These are phyloP conservation scores for Etheostoma nigrum DNA, from an alignment of 2,797 vertebrate species.

Conservation along the genomic window DNA sequence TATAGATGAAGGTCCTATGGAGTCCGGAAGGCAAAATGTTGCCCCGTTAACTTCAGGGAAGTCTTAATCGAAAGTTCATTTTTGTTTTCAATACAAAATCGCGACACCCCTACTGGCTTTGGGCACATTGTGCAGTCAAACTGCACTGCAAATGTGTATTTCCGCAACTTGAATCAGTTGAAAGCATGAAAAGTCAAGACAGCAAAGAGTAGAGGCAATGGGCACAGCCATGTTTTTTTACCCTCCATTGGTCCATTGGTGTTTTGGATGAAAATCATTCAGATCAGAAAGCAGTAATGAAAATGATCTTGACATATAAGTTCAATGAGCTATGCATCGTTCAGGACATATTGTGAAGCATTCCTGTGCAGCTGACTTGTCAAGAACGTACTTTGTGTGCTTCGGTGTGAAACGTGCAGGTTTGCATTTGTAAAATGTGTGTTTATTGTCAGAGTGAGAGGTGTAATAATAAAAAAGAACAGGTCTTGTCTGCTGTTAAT, in stretches of 20 bases:
- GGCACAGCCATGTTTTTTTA: constrained; percentile 33
- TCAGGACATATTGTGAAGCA: constrained; percentile 15
- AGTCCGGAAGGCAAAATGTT: too few species aligned
- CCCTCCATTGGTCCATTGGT: constrained; percentile 21
- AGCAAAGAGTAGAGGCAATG: constrained; percentile 26
- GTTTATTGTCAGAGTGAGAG: constrained; percentile 29
- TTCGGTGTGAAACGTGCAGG: neutral
- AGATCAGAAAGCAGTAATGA: constrained; percentile 35
- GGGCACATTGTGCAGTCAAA: constrained; percentile 31
- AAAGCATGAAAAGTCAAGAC: constrained; percentile 50
- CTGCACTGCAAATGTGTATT: constrained; percentile 28
- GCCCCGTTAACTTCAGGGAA: too few species aligned
- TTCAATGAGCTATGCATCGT: constrained; percentile 32
- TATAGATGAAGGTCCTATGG: too few species aligned
- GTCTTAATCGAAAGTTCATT: too few species aligned
- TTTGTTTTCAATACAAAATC: too few species aligned
- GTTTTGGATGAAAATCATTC: constrained; percentile 2
- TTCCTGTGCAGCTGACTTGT: constrained; percentile 23
- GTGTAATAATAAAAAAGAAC: constrained; percentile 22
- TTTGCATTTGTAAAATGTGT: constrained; percentile 9
- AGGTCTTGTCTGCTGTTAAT: constrained; percentile 25
- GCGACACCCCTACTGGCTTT: constrained; percentile 7
- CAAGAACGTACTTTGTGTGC: neutral
- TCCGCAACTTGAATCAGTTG: constrained; percentile 14
- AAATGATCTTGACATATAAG: constrained; percentile 34